Conservation (phyloP, 2,113 vertebrate species). For the Tricholaema leucomelas region DNA sequence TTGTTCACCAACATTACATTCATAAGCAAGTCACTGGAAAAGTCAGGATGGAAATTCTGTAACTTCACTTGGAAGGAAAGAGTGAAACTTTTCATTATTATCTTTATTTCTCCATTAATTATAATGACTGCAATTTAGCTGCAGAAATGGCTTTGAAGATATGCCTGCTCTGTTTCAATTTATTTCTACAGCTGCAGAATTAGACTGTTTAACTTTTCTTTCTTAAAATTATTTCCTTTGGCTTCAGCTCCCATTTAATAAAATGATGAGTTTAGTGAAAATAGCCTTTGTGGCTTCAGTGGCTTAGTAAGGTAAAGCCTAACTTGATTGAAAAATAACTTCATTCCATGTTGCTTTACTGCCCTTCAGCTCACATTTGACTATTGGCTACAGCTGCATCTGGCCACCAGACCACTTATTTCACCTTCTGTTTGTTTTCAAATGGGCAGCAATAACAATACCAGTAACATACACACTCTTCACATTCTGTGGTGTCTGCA, state of each 20-base stretch:
- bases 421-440: constrained; percentile 53
- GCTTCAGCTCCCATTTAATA: constrained; percentile 60
- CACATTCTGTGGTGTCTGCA: not conserved
- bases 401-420: constrained; percentile 9
- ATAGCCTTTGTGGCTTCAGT: constrained; percentile 39
- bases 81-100: not conserved
- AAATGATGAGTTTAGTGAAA: constrained; percentile 60
- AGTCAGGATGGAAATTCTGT: not conserved
- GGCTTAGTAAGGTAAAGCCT: constrained; percentile 74
- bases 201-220: constrained; percentile 38
- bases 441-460: constrained; percentile 30
- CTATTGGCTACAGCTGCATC: not conserved
- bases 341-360: constrained; percentile 42
- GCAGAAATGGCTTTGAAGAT: constrained; percentile 32
- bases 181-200: constrained; percentile 61
- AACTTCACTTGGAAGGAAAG: not conserved
- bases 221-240: constrained; percentile 57
- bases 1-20: not conserved
- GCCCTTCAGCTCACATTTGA: constrained; percentile 42
- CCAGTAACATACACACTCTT: not conserved
- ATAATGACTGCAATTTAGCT: constrained; percentile 1
- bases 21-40: not conserved
- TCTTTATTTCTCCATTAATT: constrained; percentile 27
- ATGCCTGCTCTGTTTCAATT: constrained; percentile 27
- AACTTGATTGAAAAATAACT: constrained; percentile 80